These are phyloP conservation scores for Galerucella calmariensis DNA, from an alignment of 2,888 invertebrate species.

Conservation along the genomic window DNA sequence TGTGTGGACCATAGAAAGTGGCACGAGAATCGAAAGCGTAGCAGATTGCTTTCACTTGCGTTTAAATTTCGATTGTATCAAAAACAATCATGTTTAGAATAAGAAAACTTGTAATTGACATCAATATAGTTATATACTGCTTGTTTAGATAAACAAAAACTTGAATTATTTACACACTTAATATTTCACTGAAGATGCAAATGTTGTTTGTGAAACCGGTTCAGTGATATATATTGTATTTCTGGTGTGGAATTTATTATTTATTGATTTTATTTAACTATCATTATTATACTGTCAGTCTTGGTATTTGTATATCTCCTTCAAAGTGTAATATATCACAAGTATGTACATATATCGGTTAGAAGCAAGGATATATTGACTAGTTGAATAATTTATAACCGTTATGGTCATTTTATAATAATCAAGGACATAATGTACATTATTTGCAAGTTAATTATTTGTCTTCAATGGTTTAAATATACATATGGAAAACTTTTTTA, in stretches of 20 bases:
- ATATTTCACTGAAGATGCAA: background rate
- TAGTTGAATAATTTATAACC: conserved; percentile 17
- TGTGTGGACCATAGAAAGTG: conserved; percentile 23
- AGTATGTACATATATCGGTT: background rate
- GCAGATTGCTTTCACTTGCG: conserved; percentile 22
- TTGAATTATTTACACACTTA: no score
- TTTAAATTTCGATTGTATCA: conserved; percentile 20
- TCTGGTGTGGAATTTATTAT: no score
- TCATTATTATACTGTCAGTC: conserved; percentile 22
- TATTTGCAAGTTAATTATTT: no score
- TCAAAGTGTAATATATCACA: conserved; percentile 24
- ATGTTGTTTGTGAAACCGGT: no score
- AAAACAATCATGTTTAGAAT: conserved; percentile 14
- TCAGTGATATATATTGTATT: no score
- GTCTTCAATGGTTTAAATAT: no score
- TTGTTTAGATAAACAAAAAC: no score
- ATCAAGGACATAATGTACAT: background rate
- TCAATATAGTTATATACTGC: background rate
- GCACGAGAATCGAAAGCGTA: conserved; percentile 31
- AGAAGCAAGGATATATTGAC: background rate
- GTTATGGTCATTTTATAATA: conserved; percentile 22
- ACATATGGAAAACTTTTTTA: no score
- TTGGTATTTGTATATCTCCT: conserved; percentile 7
- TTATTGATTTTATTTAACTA: background rate
- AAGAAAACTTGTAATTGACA: background rate